Base-by-base conservation (phyloP, 2,113 vertebrate genomes). In the Syngnathus floridae region DNA sequence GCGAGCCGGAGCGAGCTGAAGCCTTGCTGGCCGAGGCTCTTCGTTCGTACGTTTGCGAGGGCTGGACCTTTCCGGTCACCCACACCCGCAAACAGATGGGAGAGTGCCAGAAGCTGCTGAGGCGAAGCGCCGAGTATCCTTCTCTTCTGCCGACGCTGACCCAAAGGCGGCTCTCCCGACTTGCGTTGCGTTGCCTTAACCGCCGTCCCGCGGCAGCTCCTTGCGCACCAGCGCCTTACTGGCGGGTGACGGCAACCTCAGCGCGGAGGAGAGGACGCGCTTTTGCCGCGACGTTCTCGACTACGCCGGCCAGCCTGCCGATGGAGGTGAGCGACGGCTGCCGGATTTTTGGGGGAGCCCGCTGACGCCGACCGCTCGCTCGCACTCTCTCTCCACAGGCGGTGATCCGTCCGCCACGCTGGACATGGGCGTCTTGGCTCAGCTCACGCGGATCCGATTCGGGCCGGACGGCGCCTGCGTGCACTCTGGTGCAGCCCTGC, bases 61-160 rank as follows among this genome's bases (percentile, higher is more conserved):
- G 94, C 67, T 99, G 97, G 97, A 90, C 91, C 0, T 77, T 98
- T 70, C 97, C 93, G 0, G 83, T 98, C 79, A 95, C 95, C 4
- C 94, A 98, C 82, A 99, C 95, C 0, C 91, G 95, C 76, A 96
- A 93, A 74, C 95, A 99, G 78, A 89, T 98, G 1, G 94, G 94
- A 0, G 93, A 93, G 68, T 99, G 97, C 88, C 96, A 97, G 85
- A 98, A 96, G 11, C 93, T 91, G 66, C 93, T 98, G 5, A 90
- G 90, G 21, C 93, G 93, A 71, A 90, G 90, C 0, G 93, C 96
- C 70, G 94, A 95, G 95, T 98, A 98, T 99, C 97, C 94, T 97
- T 69, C 96, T 51, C 48, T 49, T n/a, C 26, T 31, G 26, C 26
- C 26, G 26, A 31, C 26, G 26, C 26, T 31, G 26, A 31, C 26